These are phyloP conservation scores for Melanotaenia duboulayi DNA, from an alignment of 2,113 vertebrate genomes.

Conservation along the genomic window DNA sequence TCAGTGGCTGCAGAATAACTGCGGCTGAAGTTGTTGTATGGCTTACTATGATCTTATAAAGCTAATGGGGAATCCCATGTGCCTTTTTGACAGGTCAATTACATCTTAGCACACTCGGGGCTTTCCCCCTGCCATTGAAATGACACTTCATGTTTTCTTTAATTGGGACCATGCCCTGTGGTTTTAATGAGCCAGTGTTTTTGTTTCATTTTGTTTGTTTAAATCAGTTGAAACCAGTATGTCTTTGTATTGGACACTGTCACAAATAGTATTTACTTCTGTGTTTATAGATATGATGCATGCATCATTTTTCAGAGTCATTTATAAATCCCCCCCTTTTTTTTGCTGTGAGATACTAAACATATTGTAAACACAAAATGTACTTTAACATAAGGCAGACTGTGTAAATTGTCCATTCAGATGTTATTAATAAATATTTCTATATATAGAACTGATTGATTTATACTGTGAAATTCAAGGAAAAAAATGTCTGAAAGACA, in stretches of 20 bases:
- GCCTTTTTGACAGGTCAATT: neutral
- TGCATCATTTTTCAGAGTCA: constrained; percentile 73
- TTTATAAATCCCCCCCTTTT: constrained; percentile 47
- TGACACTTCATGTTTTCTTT: neutral
- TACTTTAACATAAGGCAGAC: constrained; percentile 82
- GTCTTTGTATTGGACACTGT: constrained; percentile 57
- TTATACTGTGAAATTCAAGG: neutral
- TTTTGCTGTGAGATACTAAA: constrained; percentile 74
- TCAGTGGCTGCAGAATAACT: neutral
- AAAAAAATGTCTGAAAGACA: neutral
- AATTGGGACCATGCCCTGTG: constrained; percentile 38
- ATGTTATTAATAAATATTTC: constrained; percentile 80
- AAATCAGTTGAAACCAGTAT: constrained; percentile 29
- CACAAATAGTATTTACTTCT: constrained; percentile 44
- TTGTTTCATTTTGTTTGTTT: neutral
- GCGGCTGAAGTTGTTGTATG: neutral
- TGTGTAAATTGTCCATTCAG: constrained; percentile 76
- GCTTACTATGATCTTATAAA: too few relatives aligned
- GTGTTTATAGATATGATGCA: constrained; percentile 80
- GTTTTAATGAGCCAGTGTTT: constrained; percentile 47
- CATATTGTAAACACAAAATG: constrained; percentile 80
- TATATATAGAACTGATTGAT: constrained; percentile 51
- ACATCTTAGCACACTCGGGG: neutral
- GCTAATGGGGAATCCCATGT: constrained; percentile 9
- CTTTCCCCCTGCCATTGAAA: neutral